Base-by-base conservation (phyloP, 2,113 vertebrate genomes). In the Sus scrofa region DNA sequence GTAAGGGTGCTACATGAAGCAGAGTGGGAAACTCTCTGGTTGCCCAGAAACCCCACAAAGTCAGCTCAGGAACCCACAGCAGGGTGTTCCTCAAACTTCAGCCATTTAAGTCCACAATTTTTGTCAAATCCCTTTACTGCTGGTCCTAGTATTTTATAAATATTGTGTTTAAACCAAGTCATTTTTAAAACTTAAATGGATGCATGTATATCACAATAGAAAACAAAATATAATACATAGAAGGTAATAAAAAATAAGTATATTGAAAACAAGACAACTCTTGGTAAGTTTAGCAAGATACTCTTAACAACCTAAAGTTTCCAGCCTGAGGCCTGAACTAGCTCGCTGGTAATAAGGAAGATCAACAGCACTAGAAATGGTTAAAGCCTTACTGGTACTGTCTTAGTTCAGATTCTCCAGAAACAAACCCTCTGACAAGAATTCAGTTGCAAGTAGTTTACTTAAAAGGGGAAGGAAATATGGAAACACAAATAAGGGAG, bases 221-320 rank as follows among this genome's bases (percentile, higher is more conserved):
- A 84, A 74, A 58, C 32, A 65, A 71, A 91, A 92, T 88, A 93
- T 18, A 85, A 70, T 81, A 91, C 90, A 81, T 50, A 58, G 54
- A 91, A 60, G 19, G 30, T 32, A 79, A 84, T 63, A 56, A 89
- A 82, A 93, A 91, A 50, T 56, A 62, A 70, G 62, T 58, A 79
- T n/a, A 90, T 60, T 60, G 50, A 60, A 84, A 44, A 37, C 1
- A 68, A 37, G 82, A 34, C 26, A 26, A n/a, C 50, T 65, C 9
- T 27, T 39, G 32, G 30, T 87, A 91, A 85, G 71, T 95, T 82
- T 77, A 84, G 44, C 60, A 62, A 91, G 77, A n/a, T 56, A 39
- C 32, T 82, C 60, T 77, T 52, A 16, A 22, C 20, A 89, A 67
- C 52, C 58, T 34, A 37, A 37, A 27, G 13, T 27, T 81, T 89